Conservation (phyloP, 1,140 invertebrate species). For the Apis dorsata region DNA sequence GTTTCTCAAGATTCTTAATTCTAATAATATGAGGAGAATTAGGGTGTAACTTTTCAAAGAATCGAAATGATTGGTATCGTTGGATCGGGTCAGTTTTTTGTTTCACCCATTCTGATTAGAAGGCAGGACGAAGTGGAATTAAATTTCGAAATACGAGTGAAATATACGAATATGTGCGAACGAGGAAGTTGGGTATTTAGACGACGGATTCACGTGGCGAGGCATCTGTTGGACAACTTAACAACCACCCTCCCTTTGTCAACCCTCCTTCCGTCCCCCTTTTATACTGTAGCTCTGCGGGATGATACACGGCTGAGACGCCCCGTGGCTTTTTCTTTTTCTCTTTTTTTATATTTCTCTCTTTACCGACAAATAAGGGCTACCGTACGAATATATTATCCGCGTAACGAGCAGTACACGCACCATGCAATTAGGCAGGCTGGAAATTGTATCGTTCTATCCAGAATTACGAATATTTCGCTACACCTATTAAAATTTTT, state of each 20-base stretch:
- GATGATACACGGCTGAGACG: conserved; percentile 61
- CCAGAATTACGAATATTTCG: neutral
- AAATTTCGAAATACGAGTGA: conserved; percentile 57
- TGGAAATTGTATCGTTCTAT: neutral
- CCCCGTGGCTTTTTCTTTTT: conserved; percentile 60
- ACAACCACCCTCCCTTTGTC: conserved; percentile 58
- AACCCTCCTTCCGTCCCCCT: conserved; percentile 18
- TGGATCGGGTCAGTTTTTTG: too few species aligned
- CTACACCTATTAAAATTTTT: too few species aligned
- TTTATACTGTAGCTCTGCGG: conserved; percentile 53
- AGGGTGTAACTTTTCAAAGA: too few species aligned
- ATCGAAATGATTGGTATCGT: too few species aligned
- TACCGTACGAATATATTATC: conserved; percentile 12
- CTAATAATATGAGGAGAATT: too few species aligned
- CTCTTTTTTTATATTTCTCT: conserved; percentile 14
- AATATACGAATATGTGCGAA: conserved; percentile 44
- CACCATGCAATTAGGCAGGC: neutral
- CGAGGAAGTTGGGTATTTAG: conserved; percentile 49
- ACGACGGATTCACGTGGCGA: conserved; percentile 63
- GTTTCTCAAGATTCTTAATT: too few species aligned
- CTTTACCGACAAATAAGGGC: conserved; percentile 44
- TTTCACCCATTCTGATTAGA: neutral
- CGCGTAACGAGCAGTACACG: conserved; percentile 21
- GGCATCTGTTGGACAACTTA: conserved; percentile 69
- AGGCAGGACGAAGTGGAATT: conserved; percentile 46